Conservation (phyloP, 2,797 vertebrate genomes). For the Sitta carolinensis region DNA sequence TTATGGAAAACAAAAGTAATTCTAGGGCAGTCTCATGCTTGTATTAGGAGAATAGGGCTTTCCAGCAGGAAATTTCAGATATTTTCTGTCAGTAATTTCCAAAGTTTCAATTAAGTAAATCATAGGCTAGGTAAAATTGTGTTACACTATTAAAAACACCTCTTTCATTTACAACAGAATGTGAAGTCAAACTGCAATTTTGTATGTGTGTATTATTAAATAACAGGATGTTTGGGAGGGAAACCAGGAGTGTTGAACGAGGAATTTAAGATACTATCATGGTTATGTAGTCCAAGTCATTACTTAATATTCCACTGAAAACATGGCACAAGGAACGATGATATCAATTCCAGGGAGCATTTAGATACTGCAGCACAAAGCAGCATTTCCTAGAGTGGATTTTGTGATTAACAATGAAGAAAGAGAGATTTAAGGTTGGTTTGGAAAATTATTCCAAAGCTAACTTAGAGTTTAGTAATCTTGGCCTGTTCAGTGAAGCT, state of each 20-base stretch:
- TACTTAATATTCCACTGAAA: neutral
- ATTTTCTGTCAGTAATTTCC: neutral
- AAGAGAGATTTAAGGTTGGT: neutral
- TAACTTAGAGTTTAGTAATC: neutral
- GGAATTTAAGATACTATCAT: neutral
- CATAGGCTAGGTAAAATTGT: neutral
- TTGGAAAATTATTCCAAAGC: neutral
- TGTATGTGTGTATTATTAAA: neutral
- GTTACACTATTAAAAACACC: neutral
- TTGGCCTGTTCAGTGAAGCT: neutral
- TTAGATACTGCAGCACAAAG: neutral
- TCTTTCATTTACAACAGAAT: neutral
- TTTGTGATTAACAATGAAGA: neutral
- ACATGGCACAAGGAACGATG: accelerated
- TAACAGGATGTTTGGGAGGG: neutral
- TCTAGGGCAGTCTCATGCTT: neutral
- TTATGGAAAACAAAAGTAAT: neutral
- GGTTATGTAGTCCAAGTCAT: neutral
- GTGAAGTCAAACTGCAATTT: neutral
- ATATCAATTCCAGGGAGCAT: neutral
- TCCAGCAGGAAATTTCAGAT: neutral
- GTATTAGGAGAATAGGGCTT: neutral
- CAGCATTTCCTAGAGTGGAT: neutral
- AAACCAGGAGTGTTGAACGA: neutral
- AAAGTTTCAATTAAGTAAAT: neutral